phyloP scores from a whole-genome alignment of 1,140 invertebrate species.

The Agraylea sexmaculata region DNA sequence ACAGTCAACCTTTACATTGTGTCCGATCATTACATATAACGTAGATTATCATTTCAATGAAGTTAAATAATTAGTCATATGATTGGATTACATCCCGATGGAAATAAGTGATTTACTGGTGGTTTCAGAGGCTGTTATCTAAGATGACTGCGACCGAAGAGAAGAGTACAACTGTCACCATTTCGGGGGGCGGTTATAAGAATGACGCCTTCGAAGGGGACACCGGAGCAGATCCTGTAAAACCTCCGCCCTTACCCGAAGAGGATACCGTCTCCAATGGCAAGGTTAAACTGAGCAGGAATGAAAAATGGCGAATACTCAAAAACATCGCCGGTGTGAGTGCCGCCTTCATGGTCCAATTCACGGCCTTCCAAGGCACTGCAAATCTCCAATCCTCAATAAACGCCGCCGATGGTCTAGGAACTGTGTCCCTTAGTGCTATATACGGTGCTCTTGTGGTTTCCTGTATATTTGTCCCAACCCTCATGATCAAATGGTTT shows the following conservation, averaged over 20 bases:
- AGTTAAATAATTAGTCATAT: too few species aligned
- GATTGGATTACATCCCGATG: too few species aligned
- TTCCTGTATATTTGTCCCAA: slow-evolving; percentile 87
- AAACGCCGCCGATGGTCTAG: slow-evolving; percentile 70
- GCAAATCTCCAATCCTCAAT: slow-evolving; percentile 83
- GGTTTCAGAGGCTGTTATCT: too few species aligned
- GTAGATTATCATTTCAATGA: too few species aligned
- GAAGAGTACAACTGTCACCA: too few species aligned
- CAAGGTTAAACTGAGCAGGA: slow-evolving; percentile 63
- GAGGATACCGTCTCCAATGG: slow-evolving; percentile 52
- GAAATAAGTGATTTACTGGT: too few species aligned
- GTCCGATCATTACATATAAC: too few species aligned
- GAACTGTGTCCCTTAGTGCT: slow-evolving; percentile 71
- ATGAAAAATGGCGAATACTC: slow-evolving; percentile 76
- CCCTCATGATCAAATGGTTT: slow-evolving; percentile 74
- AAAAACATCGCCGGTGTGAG: slow-evolving; percentile 81
- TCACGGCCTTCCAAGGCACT: slow-evolving; percentile 83
- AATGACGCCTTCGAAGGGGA: slow-evolving; percentile 57
- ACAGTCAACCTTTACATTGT: too few species aligned
- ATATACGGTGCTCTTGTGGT: slow-evolving; percentile 82
- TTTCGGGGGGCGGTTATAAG: slow-evolving; percentile 49
- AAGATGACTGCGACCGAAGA: too few species aligned
- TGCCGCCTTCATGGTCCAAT: slow-evolving; percentile 82
- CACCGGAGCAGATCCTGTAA: slow-evolving; percentile 43
- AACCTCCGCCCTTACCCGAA: slow-evolving; percentile 49